Evolutionary conservation across 2,797 vertebrate species (phyloP).

Genomic region (Sparus aurata): DNA sequence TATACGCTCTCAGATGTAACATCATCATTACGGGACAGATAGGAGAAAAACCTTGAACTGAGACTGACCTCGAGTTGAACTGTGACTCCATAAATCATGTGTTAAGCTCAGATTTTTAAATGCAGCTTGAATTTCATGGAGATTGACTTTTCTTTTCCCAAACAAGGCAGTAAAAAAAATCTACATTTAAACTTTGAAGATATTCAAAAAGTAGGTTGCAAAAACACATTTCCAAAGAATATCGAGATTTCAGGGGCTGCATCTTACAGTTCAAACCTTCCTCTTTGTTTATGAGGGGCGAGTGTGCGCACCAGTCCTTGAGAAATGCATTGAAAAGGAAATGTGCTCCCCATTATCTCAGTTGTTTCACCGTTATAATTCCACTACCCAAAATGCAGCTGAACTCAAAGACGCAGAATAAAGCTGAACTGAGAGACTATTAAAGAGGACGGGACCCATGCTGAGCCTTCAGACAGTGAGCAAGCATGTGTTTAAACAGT

Average conservation of each 20-base stretch:
- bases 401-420: slow-evolving; percentile 53
- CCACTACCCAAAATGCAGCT: slow-evolving; percentile 14
- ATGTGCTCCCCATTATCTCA: slow-evolving; percentile 29
- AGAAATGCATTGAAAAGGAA: slow-evolving; percentile 12
- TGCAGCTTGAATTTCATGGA: background rate
- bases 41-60: slow-evolving; percentile 58
- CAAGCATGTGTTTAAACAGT: slow-evolving; percentile 76
- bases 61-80: slow-evolving; percentile 51
- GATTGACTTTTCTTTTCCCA: slow-evolving; percentile 2
- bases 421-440: slow-evolving; percentile 58
- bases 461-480: slow-evolving; percentile 67
- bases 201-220: background rate
- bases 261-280: background rate
- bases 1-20: slow-evolving; percentile 48
- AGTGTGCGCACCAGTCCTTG: background rate
- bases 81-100: slow-evolving; percentile 13
- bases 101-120: slow-evolving; percentile 21
- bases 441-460: slow-evolving; percentile 59
- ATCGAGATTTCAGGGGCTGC: background rate
- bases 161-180: slow-evolving; percentile 7
- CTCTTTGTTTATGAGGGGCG: slow-evolving; percentile 12
- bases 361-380: slow-evolving; percentile 18
- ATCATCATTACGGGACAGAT: slow-evolving; percentile 41
- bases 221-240: background rate
- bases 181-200: background rate